These are phyloP conservation scores for Wiebesia pumilae DNA, from an alignment of 1,140 invertebrate species.

Conservation along the genomic window DNA sequence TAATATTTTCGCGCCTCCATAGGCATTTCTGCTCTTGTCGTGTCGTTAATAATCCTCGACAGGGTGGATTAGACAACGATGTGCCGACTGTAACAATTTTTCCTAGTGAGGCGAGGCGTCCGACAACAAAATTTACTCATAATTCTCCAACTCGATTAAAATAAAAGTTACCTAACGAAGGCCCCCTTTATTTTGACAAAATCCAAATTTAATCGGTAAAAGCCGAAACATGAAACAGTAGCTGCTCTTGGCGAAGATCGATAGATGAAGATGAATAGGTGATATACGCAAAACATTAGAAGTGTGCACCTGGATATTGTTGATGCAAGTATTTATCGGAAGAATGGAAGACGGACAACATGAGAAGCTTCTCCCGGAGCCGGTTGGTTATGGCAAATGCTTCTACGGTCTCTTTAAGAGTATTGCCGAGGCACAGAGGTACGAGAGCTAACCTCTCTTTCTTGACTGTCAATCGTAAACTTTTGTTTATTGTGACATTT, in stretches of 20 bases:
- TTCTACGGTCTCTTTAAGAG: slow-evolving; percentile 79
- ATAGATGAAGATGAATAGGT: slow-evolving; percentile 47
- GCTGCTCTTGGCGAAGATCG: slow-evolving; percentile 17
- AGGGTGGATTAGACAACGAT: neutral
- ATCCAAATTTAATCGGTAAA: neutral
- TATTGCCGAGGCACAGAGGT: slow-evolving; percentile 77
- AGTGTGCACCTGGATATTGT: neutral
- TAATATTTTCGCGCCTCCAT: neutral
- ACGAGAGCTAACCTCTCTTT: slow-evolving; percentile 68
- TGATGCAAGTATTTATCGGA: neutral
- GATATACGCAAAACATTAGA: neutral
- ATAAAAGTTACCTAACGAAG: neutral
- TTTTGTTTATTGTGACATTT: neutral
- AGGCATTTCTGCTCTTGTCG: neutral
- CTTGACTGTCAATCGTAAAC: slow-evolving; percentile 58
- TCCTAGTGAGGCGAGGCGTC: neutral
- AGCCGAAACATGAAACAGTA: neutral
- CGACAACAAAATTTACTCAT: neutral
- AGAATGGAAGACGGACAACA: slow-evolving; percentile 40
- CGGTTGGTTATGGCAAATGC: slow-evolving; percentile 76
- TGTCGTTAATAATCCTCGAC: neutral
- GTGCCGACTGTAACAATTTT: slow-evolving; percentile 1
- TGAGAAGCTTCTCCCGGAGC: slow-evolving; percentile 77
- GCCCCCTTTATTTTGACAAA: neutral
- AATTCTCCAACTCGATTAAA: neutral